Base-by-base conservation (phyloP, 2,797 vertebrate species). In the Ptychadena robeensis region DNA sequence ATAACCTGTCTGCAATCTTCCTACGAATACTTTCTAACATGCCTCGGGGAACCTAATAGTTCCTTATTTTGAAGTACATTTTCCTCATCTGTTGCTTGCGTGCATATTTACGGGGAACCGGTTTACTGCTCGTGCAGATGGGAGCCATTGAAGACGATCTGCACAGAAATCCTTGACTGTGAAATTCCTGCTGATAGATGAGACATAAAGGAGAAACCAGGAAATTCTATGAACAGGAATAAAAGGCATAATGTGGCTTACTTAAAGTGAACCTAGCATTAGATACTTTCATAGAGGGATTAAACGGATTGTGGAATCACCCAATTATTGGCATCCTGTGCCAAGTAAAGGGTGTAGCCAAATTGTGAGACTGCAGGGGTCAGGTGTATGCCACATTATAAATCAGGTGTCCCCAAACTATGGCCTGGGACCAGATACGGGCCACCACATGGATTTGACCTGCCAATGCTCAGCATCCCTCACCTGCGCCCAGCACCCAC, bases 1-100 rank as follows among this genome's bases (percentile, higher is more conserved):
- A 37, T 59, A 79, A 83, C 75, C 61, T 79, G 69, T 37, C 82
- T 79, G 18, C 15, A 67, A 11, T 34, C 57, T 66, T 14, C 67
- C 31, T 30, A 35, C 67, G 53, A 53, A 71, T 77, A 22, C 25
- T 40, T 59, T 15, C 38, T 7, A 7, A 8, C 22, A 14, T 27
- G 61, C 76, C 70, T 10, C 14, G 22, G 76, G 76, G 61, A 65
- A 32, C 15, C 4, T 32, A 3, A 15, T 66, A 40, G 38, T 48
- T 72, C 25, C 34, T 18, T 73, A 66, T 35, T 64, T 48, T 65
- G 22, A 61, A 72, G 11, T 64, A 18, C 2, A 31, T 14, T 67
- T 35, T 73, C n/a, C 18, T 63, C 44, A 35, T 81, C 79, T 74
- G 38, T n/a, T 73, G 73, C 9, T 14, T n/a, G 15, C 9, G 7